Evolutionary conservation across 2,113 vertebrate species (phyloP), one percentile per base, ranked within the genome.

Genomic region (Nyctibius bracteatus): DNA sequence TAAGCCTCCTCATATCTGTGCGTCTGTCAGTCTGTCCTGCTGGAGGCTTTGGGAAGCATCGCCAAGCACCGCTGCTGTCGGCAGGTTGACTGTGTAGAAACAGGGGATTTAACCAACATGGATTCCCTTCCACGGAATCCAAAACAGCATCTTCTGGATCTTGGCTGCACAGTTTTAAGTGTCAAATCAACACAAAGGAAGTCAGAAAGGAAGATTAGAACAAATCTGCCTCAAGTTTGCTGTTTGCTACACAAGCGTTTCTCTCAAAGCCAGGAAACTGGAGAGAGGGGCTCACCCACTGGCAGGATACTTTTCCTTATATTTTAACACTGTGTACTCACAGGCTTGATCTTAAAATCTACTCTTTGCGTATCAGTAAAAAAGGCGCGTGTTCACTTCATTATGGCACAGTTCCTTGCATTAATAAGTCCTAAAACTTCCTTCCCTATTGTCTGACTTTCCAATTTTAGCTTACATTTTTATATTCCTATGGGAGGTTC

Each of bases 391-490:
- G 23, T 39, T 88, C 43, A 22, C 28, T 78, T 67, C 28, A 33
- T 62, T 70, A 24, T 1, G 0, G 31, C 31, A n/a, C 1, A 5
- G 33, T 46, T 83, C 35, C 63, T 59, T 59, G 17, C 19, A 27
- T 81, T 61, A 81, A 12, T 73, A 59, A 88, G 22, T 57, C 72
- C 73, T 71, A 67, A 75, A 71, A 3, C 72, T 79, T 79, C 63
- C 63, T 84, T 86, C 57, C 44, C 52, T 91, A 7, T 92, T 88
- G 72, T 81, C 80, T 90, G 75, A 81, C 35, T 73, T 92, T 81
- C 82, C 49, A 10, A 88, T 86, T 95, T 86, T 65, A 93, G 65
- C 73, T 83, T 57, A 58, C 44, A 57, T 79, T 89, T 94, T 81
- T 57, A 46, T 87, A 58, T 72, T 96, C 88, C 90, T 70, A 4